These are phyloP conservation scores for Acanthopagrus latus DNA, from an alignment of 2,797 vertebrate species.

Conservation along the genomic window DNA sequence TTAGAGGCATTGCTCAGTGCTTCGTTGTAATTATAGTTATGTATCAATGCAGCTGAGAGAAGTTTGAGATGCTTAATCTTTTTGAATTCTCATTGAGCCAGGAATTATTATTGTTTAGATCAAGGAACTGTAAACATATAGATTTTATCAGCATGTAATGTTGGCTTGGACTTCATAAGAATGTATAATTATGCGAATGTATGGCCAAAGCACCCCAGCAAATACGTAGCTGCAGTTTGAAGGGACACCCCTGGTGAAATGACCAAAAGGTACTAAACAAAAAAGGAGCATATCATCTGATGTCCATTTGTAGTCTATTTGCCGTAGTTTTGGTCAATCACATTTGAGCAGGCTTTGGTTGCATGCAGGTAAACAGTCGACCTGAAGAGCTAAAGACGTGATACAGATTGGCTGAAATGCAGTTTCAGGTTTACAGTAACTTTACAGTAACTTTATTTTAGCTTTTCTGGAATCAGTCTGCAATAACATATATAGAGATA, in stretches of 20 bases:
- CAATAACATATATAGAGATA: no score
- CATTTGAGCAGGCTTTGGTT: no score
- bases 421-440: no score
- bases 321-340: no score
- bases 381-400: no score
- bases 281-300: slow-evolving; percentile 22
- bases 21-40: not conserved
- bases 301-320: no score
- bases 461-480: no score
- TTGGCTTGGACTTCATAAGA: slow-evolving; percentile 17
- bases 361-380: no score
- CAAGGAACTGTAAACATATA: not conserved
- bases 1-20: not conserved
- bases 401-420: no score
- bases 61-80: not conserved
- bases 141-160: slow-evolving; percentile 3
- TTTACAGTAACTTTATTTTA: no score
- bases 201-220: slow-evolving; percentile 35
- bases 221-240: slow-evolving; percentile 32
- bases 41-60: not conserved
- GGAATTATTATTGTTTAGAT: no score
- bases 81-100: no score
- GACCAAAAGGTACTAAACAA: slow-evolving; percentile 42
- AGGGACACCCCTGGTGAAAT: slow-evolving; percentile 23
- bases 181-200: slow-evolving; percentile 21